These are phyloP conservation scores for Lithophane ornitopus DNA, from an alignment of 2,888 invertebrate species.

Conservation along the genomic window DNA sequence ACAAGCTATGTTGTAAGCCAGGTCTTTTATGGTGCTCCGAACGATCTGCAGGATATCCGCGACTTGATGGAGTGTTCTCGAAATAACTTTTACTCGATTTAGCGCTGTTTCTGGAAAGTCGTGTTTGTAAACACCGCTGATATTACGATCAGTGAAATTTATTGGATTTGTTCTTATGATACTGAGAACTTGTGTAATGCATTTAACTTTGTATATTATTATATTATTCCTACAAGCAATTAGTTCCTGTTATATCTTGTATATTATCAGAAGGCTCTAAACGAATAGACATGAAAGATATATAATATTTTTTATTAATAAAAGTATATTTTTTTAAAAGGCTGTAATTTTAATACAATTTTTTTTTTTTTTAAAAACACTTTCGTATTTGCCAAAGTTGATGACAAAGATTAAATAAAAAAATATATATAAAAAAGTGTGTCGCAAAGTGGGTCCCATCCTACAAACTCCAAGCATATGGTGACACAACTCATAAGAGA, in stretches of 20 bases:
- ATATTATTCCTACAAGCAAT: background rate
- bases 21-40: conserved; percentile 64
- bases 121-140: conserved; percentile 44
- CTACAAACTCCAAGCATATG: conserved; percentile 46
- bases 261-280: background rate
- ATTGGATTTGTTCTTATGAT: conserved; percentile 20
- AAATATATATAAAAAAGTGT: background rate
- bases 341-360: too few relatives aligned
- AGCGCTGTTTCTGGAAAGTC: conserved; percentile 34
- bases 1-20: conserved; percentile 68
- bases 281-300: background rate
- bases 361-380: too few relatives aligned
- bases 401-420: background rate
- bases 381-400: too few relatives aligned
- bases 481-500: conserved; percentile 50
- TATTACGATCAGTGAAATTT: conserved; percentile 22
- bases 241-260: background rate
- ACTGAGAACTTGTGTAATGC: background rate
- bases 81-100: conserved; percentile 64
- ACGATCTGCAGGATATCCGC: conserved; percentile 71
- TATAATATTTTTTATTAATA: too few relatives aligned
- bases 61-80: conserved; percentile 71
- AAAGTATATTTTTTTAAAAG: background rate
- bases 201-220: background rate
- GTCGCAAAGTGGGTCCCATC: conserved; percentile 23